Percentiles rank a stretch among this genome's conserved stretches.
Conservation (phyloP, 2,113 vertebrate species). For the Ranitomeya imitator region DNA sequence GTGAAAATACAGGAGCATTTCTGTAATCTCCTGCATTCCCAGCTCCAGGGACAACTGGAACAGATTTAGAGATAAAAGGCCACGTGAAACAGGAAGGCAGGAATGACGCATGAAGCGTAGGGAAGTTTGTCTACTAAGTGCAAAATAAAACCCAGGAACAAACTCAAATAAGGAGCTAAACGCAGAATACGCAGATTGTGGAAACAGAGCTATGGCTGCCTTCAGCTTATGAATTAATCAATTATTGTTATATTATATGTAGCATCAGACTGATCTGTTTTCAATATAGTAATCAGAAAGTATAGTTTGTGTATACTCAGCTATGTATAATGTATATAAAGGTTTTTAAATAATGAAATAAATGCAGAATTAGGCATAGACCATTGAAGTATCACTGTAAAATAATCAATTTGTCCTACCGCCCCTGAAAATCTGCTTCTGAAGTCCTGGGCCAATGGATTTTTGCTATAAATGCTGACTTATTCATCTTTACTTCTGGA, state of each 20-base stretch:
- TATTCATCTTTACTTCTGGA: background rate
- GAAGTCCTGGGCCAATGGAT: no score
- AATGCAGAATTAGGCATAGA: no score
- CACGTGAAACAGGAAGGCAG: conserved; percentile 26
- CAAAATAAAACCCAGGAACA: conserved; percentile 17
- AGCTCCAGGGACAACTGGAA: conserved; percentile 32
- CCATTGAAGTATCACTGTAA: no score
- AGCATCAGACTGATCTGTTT: background rate
- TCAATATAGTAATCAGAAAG: no score
- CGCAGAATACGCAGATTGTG: background rate
- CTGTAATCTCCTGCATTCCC: conserved; percentile 22
- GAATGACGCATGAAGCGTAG: conserved; percentile 9
- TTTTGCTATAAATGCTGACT: no score
- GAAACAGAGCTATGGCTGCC: background rate
- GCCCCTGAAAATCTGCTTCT: no score
- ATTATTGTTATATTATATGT: background rate
- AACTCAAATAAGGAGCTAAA: background rate
- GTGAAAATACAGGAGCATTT: conserved; percentile 6
- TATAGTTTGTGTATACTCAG: no score
- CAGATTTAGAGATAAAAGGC: conserved; percentile 39
- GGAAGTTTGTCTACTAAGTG: conserved; percentile 28
- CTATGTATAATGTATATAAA: no score
- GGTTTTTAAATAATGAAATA: no score
- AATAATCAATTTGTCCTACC: no score
- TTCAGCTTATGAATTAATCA: background rate